Base-by-base conservation (phyloP, 2,888 invertebrate genomes). In the Melanotus villosus region DNA sequence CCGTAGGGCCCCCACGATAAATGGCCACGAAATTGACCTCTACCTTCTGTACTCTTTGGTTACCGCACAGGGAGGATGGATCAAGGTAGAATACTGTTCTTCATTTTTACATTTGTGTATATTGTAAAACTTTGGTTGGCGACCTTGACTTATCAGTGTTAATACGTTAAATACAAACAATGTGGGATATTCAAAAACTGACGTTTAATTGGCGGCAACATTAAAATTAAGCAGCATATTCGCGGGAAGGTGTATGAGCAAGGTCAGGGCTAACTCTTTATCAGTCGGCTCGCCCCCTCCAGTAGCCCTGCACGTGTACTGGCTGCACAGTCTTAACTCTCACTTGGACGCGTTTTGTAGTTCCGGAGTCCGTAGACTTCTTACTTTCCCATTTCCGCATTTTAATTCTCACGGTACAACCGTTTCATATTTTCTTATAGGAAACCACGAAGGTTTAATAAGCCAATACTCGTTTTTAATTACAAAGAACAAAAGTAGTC, bases 1-100 rank as follows among this genome's bases (percentile, higher is more conserved):
- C 87, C 91, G 88, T 84, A 91, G 91, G 79, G 85, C 88, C 76
- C 86, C 89, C 85, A 85, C 91, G 82, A 92, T 98, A 71, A 95
- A 94, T 87, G 97, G 98, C 66, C 90, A 92, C 80, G 94, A 95
- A 85, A 91, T 99, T 81, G 98, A 99, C 87, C 89, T 99, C 76
- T 96, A 93, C 86, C 89, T 92, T 72, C 90, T 99, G 77, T 99
- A 98, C 86, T 92, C 91, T 79, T 90, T 96, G 82, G 98, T 99
- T 58, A 96, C 95, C 78, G 92, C 93, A 74, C 89, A 94, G 80
- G 98, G 98, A 78, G 99, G 99, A 78, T 94, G 98, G 90, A 91
- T 95, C 78, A 98, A 96, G 92, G 98, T 98, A 85, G 87, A 21
- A 21, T 38, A 1, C 34, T n/a, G 3, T 34, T 12, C 12, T 34